A percentile compares a stretch with the other conserved stretches of the same genome.
Evolutionary conservation across 64 coral and sea anemone species (phyloP).

Genomic region (Anthopleura sola): DNA sequence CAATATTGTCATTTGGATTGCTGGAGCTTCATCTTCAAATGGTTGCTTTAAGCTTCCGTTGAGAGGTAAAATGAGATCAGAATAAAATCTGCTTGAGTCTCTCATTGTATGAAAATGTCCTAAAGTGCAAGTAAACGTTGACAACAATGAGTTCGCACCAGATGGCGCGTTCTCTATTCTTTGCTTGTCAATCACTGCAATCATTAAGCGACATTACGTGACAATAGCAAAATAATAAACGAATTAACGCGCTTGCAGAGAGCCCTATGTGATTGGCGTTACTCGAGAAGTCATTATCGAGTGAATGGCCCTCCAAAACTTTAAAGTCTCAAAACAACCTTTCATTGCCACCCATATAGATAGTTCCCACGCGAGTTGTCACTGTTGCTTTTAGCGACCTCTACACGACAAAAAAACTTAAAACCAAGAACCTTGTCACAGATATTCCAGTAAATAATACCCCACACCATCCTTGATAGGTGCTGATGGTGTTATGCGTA

Average conservation of each 20-base stretch:
- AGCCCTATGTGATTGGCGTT: conserved; percentile 84
- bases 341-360: conserved; percentile 42
- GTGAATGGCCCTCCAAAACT: conserved; percentile 86
- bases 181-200: conserved; percentile 94
- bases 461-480: neutral
- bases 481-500: conserved; percentile 5
- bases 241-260: conserved; percentile 95
- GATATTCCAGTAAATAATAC: neutral
- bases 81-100: conserved; percentile 82
- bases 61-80: conserved; percentile 86
- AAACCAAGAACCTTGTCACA: neutral
- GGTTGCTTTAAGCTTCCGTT: conserved; percentile 90
- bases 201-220: conserved; percentile 94
- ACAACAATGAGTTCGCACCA: conserved; percentile 72
- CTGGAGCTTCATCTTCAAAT: conserved; percentile 70
- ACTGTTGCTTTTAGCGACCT: conserved; percentile 32
- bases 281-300: conserved; percentile 92
- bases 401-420: neutral
- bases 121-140: conserved; percentile 95
- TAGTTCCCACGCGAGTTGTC: conserved; percentile 46
- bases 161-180: conserved; percentile 93
- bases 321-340: conserved; percentile 73
- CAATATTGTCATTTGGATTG: conserved; percentile 97
- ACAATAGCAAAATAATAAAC: conserved; percentile 99
- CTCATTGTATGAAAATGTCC: conserved; percentile 86